Evolutionary conservation across 2,113 vertebrate genomes (phyloP).

Genomic region (Gallinago paraguaiae): DNA sequence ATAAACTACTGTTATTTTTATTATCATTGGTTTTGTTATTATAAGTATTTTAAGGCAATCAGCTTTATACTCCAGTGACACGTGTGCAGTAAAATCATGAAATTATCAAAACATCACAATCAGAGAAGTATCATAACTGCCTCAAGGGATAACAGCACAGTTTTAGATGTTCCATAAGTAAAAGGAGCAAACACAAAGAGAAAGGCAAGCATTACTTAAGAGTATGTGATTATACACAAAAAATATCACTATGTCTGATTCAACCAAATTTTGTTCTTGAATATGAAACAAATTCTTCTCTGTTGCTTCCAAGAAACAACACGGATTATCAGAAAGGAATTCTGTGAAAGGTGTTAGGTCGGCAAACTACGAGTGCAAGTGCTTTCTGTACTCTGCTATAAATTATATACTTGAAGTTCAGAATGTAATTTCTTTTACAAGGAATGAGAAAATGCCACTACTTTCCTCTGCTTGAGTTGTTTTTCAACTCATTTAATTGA

Average conservation of each 20-base stretch:
- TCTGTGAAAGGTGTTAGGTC: not conserved
- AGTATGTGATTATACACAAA: not conserved
- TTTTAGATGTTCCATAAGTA: not conserved
- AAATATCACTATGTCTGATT: not conserved
- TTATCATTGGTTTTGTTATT: not conserved
- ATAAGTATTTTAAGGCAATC: not conserved
- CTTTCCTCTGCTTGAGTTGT: not conserved
- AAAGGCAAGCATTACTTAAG: not conserved
- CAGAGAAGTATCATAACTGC: not conserved
- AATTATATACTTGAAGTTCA: not conserved
- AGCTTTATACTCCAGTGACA: not conserved
- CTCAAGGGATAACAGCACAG: not conserved
- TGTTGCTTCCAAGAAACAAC: not conserved
- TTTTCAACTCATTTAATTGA: constrained; percentile 34
- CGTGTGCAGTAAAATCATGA: not conserved
- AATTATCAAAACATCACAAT: not conserved
- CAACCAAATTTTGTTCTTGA: not conserved
- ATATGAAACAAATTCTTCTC: not conserved
- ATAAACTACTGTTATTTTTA: not conserved
- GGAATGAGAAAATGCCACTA: not conserved
- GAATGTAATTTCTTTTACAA: not conserved
- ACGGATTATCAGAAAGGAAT: not conserved
- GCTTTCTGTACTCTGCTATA: not conserved
- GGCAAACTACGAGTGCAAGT: not conserved
- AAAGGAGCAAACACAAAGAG: not conserved